phyloP scores from a whole-genome alignment of 1,140 invertebrate genomes.

The Mactra quadrangularis region DNA sequence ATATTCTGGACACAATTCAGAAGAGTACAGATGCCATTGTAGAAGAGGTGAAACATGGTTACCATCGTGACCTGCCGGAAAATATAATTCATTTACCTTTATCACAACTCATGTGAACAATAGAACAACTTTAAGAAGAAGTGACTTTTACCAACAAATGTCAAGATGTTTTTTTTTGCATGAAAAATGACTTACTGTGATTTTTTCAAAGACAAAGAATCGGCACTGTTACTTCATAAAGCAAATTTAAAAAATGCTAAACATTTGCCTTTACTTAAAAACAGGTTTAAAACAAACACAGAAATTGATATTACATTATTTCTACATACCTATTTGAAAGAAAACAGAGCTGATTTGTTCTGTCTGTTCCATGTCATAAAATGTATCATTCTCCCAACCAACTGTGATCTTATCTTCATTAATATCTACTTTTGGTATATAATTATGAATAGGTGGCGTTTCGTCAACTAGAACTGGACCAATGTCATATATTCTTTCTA shows the following conservation, averaged over 20 bases:
- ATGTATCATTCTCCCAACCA: slow-evolving; percentile 56
- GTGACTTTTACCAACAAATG: too few species aligned
- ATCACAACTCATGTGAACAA: too few species aligned
- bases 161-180: too few species aligned
- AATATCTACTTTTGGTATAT: slow-evolving; percentile 15
- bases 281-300: too few species aligned
- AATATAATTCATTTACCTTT: neutral
- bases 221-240: too few species aligned
- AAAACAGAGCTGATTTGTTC: slow-evolving; percentile 14
- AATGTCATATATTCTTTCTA: slow-evolving; percentile 36
- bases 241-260: too few species aligned
- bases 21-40: neutral
- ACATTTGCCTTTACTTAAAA: too few species aligned
- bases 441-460: slow-evolving; percentile 60
- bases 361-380: slow-evolving; percentile 67
- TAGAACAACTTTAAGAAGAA: too few species aligned
- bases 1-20: neutral
- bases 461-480: slow-evolving; percentile 70
- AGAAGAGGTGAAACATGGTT: slow-evolving; percentile 30
- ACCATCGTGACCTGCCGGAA: slow-evolving; percentile 2
- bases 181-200: too few species aligned
- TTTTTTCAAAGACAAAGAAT: too few species aligned
- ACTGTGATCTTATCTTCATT: slow-evolving; percentile 31
- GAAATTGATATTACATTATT: neutral
- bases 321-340: slow-evolving; percentile 18